Base-by-base conservation (phyloP, 2,888 invertebrate species). In the Macroteleia sp. region DNA sequence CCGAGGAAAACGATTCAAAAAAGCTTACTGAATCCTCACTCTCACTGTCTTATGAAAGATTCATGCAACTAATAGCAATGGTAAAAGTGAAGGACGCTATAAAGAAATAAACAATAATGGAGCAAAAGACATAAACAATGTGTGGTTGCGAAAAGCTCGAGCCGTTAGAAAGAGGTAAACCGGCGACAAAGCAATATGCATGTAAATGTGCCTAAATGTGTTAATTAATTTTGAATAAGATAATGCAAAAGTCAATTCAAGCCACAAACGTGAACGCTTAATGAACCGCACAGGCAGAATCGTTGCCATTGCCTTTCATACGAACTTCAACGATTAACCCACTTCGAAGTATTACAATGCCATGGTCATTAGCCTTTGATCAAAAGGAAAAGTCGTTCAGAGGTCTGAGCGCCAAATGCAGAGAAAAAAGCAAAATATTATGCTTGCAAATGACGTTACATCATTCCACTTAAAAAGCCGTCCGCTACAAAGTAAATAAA, bases 291-390 rank as follows among this genome's bases (percentile, higher is more conserved):
- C 10, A 10, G n/a, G n/a, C 44, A 67, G 44, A 32, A 36, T 28
- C 42, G 30, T 52, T 62, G 61, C 25, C 41, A 32, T 62, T 46
- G 56, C 41, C 39, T 54, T 52, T 59, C 42, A 19, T 52, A 28
- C 25, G 56, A 56, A 56, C 56, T 57, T 61, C 19, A 61, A 61
- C 41, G 46, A 48, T 67, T 75, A 66, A 57, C 75, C 75, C 17
- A 75, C 69, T 75, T 75, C 57, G 42, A 74, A 69, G 75, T 62
- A 62, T 42, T 69, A 62, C 69, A 75, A 42, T 74, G 66, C 44
- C 74, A 74, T 59, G 74, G 74, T 16, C 57, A 44, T 19, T 57
- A 12, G 52, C 41, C 34, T 36, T 34, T 25, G 22, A 56, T 62
- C 16, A 56, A 46, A 75, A 62, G 34, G 57, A 59, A 75, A 75